Conservation (phyloP, 2,888 invertebrate genomes). For the Drepana falcataria region DNA sequence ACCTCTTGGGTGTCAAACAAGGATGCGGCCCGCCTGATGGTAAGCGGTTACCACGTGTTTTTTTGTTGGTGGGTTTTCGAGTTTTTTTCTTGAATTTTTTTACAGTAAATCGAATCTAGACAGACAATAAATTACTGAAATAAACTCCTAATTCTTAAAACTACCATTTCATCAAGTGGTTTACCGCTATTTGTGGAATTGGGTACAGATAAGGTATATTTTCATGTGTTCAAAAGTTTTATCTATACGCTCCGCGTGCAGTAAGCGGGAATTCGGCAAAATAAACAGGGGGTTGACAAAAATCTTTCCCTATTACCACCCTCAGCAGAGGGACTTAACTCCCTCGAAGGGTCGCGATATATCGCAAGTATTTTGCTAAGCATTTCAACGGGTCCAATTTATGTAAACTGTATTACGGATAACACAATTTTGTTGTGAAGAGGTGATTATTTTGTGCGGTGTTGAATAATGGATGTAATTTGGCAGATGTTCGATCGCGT, state of each 20-base stretch:
- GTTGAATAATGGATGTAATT: neutral
- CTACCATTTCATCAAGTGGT: too few species aligned
- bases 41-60: too few species aligned
- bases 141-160: too few species aligned
- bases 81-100: too few species aligned
- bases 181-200: too few species aligned
- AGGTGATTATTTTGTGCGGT: slow-evolving; percentile 3
- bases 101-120: too few species aligned
- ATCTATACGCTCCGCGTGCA: neutral
- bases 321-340: slow-evolving; percentile 11
- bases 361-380: slow-evolving; percentile 23
- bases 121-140: too few species aligned
- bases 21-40: too few species aligned
- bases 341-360: slow-evolving; percentile 14
- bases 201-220: too few species aligned
- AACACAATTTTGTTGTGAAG: slow-evolving; percentile 11
- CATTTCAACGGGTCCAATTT: slow-evolving; percentile 17
- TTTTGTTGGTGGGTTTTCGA: too few species aligned
- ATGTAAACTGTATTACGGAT: slow-evolving; percentile 15
- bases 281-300: slow-evolving; percentile 28
- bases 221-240: too few species aligned
- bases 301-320: slow-evolving; percentile 17
- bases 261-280: neutral
- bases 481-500: neutral
- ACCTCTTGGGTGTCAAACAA: too few species aligned